Evolutionary conservation across 2,113 vertebrate genomes (phyloP), one percentile per base, ranked within the genome.

Genomic region (Laticauda laticaudata): DNA sequence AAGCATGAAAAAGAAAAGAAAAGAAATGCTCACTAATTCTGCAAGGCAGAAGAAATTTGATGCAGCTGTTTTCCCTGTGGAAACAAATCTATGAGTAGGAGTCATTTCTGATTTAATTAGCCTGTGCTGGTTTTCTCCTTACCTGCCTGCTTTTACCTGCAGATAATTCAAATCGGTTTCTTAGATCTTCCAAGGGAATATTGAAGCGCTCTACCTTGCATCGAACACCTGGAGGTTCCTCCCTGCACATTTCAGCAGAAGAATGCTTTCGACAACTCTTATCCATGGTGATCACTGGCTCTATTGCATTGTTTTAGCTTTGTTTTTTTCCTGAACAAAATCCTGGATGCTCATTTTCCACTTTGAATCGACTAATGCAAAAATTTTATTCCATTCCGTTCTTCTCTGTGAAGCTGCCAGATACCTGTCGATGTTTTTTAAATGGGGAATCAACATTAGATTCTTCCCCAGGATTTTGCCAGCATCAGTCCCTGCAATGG

Each of bases 181-280:
- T 97, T 69, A 98, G 96, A 91, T 98, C 97, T 53, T 98, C 97
- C 24, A 98, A 96, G 7, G 97, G 96, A 24, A 97, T 94, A 39
- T 97, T 93, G 91, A 97, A 93, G 0, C 89, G 94, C 29, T 98
- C 97, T 0, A 93, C 94, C 88, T 90, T 96, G 88, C 97, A 96
- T n/a, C 91, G 64, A 23, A 89, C 90, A 0, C 56, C 81, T 3
- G 56, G 3, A 0, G 75, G 86, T 6, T 97, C 95, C 48, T 98
- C 95, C 92, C 96, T 97, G 87, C 94, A 26, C 45, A 92, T 51
- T 4, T 96, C 95, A 0, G 1, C n/a, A 0, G 2, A 94, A n/a
- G 53, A 85, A 81, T 43, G 45, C 23, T 92, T 87, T 55, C 91
- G 86, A 0, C 24, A 34, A n/a, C 29, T n/a, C 55, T 69, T 94